Evolutionary conservation across 1,140 invertebrate genomes (phyloP).

Genomic region (Drosophila biarmipes): DNA sequence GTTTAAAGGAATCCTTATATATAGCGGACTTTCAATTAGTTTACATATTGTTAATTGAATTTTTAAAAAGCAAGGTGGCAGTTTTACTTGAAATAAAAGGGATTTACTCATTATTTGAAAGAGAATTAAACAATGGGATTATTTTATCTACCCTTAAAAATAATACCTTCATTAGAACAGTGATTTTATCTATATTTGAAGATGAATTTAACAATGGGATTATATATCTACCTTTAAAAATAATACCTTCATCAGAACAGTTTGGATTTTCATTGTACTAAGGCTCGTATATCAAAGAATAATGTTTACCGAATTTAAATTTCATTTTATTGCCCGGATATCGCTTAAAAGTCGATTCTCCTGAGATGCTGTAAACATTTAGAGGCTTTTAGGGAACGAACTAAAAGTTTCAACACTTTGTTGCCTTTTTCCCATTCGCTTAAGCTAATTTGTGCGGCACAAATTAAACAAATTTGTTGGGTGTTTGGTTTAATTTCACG

Average conservation of each 20-base stretch:
- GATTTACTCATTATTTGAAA: not conserved
- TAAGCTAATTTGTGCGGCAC: constrained; percentile 4
- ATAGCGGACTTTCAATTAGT: not conserved
- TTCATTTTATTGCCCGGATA: not conserved
- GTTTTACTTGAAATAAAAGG: not conserved
- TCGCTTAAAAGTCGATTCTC: not conserved
- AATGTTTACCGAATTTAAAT: not conserved
- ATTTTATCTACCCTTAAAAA: too few relatives aligned
- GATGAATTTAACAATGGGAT: too few relatives aligned
- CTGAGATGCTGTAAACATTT: not conserved
- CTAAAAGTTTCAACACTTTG: constrained; percentile 2
- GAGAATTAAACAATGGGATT: not conserved
- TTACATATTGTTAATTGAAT: not conserved
- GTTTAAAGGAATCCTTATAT: not conserved
- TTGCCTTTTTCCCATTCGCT: not conserved
- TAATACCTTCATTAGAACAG: too few relatives aligned
- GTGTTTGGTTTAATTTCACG: constrained; percentile 1
- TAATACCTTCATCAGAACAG: too few relatives aligned
- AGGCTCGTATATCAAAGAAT: too few relatives aligned
- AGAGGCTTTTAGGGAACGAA: not conserved
- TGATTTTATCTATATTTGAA: too few relatives aligned
- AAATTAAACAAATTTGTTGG: not conserved
- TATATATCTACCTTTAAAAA: too few relatives aligned
- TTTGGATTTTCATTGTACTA: too few relatives aligned
- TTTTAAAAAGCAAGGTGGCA: not conserved